These are phyloP conservation scores for Myopa testacea DNA, from an alignment of 2,888 invertebrate species.

Conservation along the genomic window DNA sequence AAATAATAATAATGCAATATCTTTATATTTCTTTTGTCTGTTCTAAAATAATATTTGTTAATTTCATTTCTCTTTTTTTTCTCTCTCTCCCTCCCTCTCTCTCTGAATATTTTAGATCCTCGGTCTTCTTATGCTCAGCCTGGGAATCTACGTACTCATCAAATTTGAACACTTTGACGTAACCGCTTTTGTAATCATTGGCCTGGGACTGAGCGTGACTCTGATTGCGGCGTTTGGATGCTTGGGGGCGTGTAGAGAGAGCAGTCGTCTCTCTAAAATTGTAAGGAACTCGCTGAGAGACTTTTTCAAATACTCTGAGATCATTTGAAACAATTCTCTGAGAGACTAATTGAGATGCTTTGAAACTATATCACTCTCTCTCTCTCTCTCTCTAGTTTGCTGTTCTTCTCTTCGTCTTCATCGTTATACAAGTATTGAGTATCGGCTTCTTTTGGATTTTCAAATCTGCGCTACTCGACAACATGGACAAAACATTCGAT, in stretches of 20 bases:
- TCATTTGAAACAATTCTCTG: neutral
- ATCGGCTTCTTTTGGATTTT: constrained; percentile 60
- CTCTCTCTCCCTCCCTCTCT: neutral
- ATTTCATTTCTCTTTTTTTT: neutral
- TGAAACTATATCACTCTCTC: neutral
- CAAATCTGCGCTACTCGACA: constrained; percentile 58
- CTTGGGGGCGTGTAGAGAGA: constrained; percentile 57
- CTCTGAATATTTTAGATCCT: constrained; percentile 51
- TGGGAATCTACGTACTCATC: constrained; percentile 54
- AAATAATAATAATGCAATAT: no score
- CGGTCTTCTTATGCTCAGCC: constrained; percentile 53
- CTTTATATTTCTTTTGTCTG: neutral
- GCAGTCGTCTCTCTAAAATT: constrained; percentile 55
- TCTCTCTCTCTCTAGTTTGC: constrained; percentile 53
- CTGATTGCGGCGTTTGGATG: constrained; percentile 55
- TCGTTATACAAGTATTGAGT: constrained; percentile 55
- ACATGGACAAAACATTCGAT: constrained; percentile 59
- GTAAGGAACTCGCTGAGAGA: constrained; percentile 48
- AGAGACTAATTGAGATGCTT: neutral
- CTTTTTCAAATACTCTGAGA: no score
- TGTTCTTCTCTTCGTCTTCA: constrained; percentile 54
- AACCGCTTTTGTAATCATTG: constrained; percentile 55
- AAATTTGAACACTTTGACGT: constrained; percentile 58
- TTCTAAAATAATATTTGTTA: no score
- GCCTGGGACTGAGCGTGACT: constrained; percentile 53